A percentile compares a stretch with the other conserved stretches of the same genome.
These are phyloP conservation scores for Catharus fuscescens DNA, from an alignment of 2,113 vertebrate genomes.

Conservation along the genomic window DNA sequence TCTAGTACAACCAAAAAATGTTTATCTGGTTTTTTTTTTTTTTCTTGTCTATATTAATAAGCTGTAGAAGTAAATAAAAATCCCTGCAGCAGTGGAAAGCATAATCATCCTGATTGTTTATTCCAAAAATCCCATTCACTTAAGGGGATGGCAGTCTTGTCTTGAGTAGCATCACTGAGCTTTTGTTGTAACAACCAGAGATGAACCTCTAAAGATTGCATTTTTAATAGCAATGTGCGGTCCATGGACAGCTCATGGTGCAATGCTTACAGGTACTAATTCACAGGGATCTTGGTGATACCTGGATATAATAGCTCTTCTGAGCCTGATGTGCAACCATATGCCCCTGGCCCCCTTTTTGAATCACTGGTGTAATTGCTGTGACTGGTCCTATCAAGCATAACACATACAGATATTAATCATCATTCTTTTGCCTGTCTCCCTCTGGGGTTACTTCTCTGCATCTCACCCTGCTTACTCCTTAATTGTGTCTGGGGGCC, in stretches of 20 bases:
- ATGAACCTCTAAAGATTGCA: slow-evolving; percentile 14
- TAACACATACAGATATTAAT: not conserved
- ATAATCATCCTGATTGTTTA: slow-evolving; percentile 47
- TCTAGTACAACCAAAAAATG: slow-evolving; percentile 33
- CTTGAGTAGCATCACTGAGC: slow-evolving; percentile 10
- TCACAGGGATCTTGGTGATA: not conserved
- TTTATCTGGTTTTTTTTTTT: slow-evolving; percentile 31
- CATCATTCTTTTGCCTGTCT: slow-evolving; percentile 2
- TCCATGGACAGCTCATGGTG: not conserved
- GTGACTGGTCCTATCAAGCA: not conserved
- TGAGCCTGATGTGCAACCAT: not conserved
- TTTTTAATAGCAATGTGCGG: slow-evolving; percentile 17
- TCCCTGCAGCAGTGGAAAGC: slow-evolving; percentile 32
- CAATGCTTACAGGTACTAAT: not conserved
- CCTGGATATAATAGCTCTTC: not conserved
- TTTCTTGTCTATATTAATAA: slow-evolving; percentile 52
- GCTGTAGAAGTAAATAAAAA: slow-evolving; percentile 63
- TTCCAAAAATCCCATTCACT: slow-evolving; percentile 19
- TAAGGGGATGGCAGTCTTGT: slow-evolving; percentile 29
- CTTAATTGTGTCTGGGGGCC: not conserved
- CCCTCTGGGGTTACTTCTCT: not conserved
- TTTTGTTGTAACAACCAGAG: slow-evolving; percentile 40
- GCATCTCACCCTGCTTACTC: not conserved
- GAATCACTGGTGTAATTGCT: not conserved
- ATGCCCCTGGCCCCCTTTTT: not conserved